A percentile compares a stretch with the other conserved stretches of the same genome.
Evolutionary conservation across 2,113 vertebrate species (phyloP).

Genomic region (Trachemys scripta): DNA sequence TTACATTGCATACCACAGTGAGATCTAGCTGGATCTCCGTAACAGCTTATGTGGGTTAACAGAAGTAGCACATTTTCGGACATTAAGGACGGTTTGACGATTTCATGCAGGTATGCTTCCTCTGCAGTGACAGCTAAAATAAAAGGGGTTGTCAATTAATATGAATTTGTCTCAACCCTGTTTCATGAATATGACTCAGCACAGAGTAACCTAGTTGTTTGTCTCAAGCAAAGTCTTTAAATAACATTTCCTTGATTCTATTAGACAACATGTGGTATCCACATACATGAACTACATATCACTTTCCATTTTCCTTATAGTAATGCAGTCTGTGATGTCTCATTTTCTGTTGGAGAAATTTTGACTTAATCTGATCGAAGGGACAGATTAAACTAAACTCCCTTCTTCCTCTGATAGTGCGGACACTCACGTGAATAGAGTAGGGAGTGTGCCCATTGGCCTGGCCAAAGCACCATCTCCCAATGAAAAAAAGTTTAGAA

Average conservation of each 20-base stretch:
- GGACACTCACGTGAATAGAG: background rate
- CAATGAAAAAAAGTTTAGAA: background rate
- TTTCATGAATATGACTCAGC: background rate
- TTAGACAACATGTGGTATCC: background rate
- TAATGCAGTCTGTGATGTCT: background rate
- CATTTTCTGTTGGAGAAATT: background rate
- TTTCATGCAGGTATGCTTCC: background rate
- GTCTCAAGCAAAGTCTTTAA: background rate
- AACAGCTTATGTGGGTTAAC: background rate
- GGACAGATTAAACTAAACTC: background rate
- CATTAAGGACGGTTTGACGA: background rate
- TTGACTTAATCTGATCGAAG: background rate
- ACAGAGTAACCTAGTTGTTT: background rate
- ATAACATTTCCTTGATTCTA: background rate
- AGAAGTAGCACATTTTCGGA: background rate
- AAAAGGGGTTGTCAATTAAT: background rate
- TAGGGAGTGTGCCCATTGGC: background rate
- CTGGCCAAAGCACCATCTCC: background rate
- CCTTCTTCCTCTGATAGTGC: background rate
- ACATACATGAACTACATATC: background rate
- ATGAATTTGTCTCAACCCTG: background rate
- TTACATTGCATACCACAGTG: background rate
- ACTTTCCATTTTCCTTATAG: background rate
- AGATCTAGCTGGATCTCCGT: background rate
- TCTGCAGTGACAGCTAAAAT: background rate